Conservation (phyloP, 2,888 invertebrate species). For the Eupithecia subfuscata region DNA sequence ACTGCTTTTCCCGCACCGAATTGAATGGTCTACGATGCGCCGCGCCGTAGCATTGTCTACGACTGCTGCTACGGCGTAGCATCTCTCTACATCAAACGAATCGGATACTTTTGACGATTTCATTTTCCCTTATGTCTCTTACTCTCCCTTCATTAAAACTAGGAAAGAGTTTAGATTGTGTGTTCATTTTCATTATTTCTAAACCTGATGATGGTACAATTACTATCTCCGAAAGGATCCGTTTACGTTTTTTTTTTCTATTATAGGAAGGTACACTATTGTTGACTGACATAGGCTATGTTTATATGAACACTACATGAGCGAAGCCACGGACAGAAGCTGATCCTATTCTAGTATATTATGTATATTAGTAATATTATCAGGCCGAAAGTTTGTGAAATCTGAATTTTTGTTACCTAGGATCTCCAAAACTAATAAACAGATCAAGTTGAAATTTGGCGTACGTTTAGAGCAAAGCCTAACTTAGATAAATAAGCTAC, state of each 20-base stretch:
- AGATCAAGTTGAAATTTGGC: no score
- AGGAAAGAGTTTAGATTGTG: background rate
- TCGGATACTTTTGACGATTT: background rate
- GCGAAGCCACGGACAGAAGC: background rate
- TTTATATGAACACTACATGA: background rate
- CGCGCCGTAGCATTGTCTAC: background rate
- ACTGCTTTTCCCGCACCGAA: background rate
- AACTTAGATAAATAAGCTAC: no score
- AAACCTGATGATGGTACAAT: no score
- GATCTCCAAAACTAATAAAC: no score
- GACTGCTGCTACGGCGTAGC: background rate
- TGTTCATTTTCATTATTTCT: background rate
- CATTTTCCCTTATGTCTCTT: background rate
- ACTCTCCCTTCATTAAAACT: background rate
- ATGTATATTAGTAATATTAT: no score
- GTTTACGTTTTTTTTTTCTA: background rate
- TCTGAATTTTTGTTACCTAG: no score
- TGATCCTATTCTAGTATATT: no score
- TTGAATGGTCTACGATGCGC: background rate
- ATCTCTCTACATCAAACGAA: background rate
- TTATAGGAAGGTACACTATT: background rate
- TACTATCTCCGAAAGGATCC: no score
- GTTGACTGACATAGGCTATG: background rate
- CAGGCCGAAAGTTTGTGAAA: no score
- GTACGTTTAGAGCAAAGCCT: no score